Evolutionary conservation across 2,888 invertebrate species (phyloP).

Genomic region (Ferrisia virgata): DNA sequence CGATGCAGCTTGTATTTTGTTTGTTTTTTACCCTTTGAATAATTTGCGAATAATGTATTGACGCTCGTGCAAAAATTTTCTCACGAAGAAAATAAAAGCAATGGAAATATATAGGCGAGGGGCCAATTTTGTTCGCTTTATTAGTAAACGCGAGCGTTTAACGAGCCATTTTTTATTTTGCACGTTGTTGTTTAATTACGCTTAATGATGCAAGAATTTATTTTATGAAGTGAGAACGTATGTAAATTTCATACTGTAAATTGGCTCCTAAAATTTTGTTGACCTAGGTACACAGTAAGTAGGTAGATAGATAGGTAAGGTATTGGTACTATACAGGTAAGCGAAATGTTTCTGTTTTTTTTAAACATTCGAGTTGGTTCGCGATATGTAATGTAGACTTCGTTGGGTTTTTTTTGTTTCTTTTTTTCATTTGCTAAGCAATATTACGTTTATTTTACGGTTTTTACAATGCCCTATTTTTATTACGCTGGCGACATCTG

Average conservation of each 20-base stretch:
- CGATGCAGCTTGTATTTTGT: not conserved
- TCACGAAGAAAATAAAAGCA: not conserved
- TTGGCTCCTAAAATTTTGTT: not conserved
- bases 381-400: not conserved
- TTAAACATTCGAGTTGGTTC: not conserved
- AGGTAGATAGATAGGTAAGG: not conserved
- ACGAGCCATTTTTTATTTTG: not conserved
- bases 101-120: not conserved
- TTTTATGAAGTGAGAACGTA: not conserved
- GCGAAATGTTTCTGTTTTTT: not conserved
- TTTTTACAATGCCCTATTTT: too few species aligned
- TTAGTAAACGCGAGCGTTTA: not conserved
- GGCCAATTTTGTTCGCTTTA: not conserved
- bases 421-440: too few species aligned
- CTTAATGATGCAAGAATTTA: not conserved
- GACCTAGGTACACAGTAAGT: too few species aligned
- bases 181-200: not conserved
- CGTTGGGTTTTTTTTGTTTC: too few species aligned
- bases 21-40: not conserved
- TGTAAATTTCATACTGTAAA: not conserved
- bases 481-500: too few species aligned
- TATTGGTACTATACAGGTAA: not conserved
- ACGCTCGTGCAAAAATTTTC: not conserved
- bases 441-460: too few species aligned
- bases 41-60: not conserved